phyloP scores from a whole-genome alignment of 1,140 invertebrate species.

The Helicorthomorpha holstii region DNA sequence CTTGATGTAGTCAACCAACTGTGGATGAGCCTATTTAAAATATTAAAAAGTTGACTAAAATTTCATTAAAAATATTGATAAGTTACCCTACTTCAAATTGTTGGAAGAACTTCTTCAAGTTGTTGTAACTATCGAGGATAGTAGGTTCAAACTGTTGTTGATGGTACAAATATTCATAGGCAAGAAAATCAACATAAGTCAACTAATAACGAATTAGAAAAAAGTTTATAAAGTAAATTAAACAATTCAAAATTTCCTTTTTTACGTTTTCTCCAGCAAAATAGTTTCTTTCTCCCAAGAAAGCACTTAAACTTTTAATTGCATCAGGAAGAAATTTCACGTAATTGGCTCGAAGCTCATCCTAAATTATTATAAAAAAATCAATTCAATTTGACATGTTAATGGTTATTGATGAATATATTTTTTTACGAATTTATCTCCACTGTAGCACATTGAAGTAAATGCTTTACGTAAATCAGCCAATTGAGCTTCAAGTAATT shows the following conservation, averaged over 20 bases:
- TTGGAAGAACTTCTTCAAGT: too few species aligned
- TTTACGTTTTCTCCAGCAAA: too few species aligned
- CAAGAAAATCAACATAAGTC: conserved; percentile 31
- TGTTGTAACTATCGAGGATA: conserved; percentile 24
- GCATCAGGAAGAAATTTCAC: too few species aligned
- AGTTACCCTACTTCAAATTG: neutral
- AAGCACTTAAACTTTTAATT: too few species aligned
- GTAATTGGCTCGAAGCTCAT: too few species aligned
- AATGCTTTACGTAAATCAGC: conserved; percentile 29
- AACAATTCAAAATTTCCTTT: too few species aligned
- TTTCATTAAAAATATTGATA: neutral
- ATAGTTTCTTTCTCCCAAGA: too few species aligned
- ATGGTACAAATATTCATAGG: conserved; percentile 32
- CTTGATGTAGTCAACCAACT: neutral
- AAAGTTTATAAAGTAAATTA: too few species aligned
- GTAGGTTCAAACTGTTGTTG: conserved; percentile 22
- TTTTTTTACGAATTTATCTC: too few species aligned
- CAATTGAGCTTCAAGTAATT: conserved; percentile 28
- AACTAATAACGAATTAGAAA: conserved; percentile 22
- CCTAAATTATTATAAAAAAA: too few species aligned
- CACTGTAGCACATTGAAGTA: conserved; percentile 25
- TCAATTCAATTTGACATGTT: too few species aligned
- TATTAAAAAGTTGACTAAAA: neutral
- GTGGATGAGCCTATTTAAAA: neutral
- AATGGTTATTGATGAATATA: too few species aligned